A percentile compares a stretch with the other conserved stretches of the same genome.
Evolutionary conservation across 2,888 invertebrate species (phyloP).

Genomic region (Nomada hirtipes): DNA sequence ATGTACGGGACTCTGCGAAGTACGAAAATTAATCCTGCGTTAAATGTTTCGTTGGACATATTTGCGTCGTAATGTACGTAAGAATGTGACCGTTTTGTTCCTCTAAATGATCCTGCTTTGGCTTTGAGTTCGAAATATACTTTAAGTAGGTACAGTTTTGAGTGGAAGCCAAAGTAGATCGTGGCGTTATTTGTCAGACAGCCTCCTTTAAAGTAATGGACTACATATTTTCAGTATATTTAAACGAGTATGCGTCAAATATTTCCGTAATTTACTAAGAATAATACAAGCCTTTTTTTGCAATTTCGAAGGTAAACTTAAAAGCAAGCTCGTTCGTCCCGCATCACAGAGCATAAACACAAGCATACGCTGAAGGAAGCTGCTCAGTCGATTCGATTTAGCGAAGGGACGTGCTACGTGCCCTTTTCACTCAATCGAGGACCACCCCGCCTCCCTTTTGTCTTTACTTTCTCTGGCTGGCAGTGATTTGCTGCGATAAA

Average conservation of each 20-base stretch:
- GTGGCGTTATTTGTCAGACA: no score
- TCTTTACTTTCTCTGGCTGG: constrained; percentile 69
- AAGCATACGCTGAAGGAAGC: constrained; percentile 44
- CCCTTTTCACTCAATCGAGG: constrained; percentile 53
- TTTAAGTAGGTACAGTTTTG: background rate
- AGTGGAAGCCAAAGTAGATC: background rate
- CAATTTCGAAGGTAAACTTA: background rate
- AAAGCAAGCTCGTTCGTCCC: background rate
- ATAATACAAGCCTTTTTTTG: background rate
- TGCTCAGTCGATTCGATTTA: constrained; percentile 69
- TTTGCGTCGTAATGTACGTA: background rate
- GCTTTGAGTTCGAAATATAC: no score
- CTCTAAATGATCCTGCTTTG: background rate
- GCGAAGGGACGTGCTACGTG: constrained; percentile 62
- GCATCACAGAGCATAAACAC: constrained; percentile 18
- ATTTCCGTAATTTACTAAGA: no score
- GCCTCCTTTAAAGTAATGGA: no score
- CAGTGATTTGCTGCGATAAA: constrained; percentile 82
- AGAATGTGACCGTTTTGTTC: background rate
- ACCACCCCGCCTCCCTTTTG: constrained; percentile 46
- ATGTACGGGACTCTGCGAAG: background rate
- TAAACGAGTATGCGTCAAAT: no score
- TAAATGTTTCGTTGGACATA: background rate
- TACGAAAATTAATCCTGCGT: constrained; percentile 5
- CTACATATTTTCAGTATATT: no score